phyloP scores from a whole-genome alignment of 1,140 invertebrate species.

The Capitella teleta region DNA sequence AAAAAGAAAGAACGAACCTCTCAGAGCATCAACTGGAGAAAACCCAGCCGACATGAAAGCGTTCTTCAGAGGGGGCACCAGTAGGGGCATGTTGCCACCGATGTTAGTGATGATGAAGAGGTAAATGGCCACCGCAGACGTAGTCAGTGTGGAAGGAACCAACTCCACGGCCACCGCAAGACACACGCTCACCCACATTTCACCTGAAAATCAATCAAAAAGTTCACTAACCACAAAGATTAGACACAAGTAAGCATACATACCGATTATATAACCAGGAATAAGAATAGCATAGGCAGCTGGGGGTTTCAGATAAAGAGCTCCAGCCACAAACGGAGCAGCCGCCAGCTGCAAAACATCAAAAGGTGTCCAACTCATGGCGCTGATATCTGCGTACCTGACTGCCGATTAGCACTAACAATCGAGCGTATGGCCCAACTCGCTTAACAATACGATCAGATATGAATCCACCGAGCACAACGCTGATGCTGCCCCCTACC shows the following conservation, averaged over 20 bases:
- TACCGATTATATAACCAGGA: slow-evolving; percentile 38
- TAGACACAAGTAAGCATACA: background rate
- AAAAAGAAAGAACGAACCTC: slow-evolving; percentile 20
- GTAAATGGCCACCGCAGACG: slow-evolving; percentile 32
- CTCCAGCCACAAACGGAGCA: slow-evolving; percentile 77
- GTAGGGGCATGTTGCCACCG: slow-evolving; percentile 32
- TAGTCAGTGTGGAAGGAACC: slow-evolving; percentile 25
- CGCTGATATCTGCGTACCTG: slow-evolving; percentile 38
- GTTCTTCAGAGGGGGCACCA: slow-evolving; percentile 26
- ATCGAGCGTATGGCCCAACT: slow-evolving; percentile 72
- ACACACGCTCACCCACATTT: slow-evolving; percentile 39
- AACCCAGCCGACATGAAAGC: slow-evolving; percentile 18
- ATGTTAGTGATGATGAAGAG: slow-evolving; percentile 40
- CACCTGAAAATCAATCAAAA: slow-evolving; percentile 1
- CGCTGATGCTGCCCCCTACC: slow-evolving; percentile 69
- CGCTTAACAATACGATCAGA: slow-evolving; percentile 80
- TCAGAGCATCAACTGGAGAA: slow-evolving; percentile 18
- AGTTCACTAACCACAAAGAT: background rate
- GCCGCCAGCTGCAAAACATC: slow-evolving; percentile 59
- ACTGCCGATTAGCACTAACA: slow-evolving; percentile 69
- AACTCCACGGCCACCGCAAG: slow-evolving; percentile 30
- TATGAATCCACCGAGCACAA: slow-evolving; percentile 73
- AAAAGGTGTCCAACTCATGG: background rate
- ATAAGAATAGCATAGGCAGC: slow-evolving; percentile 57
- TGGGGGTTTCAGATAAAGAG: slow-evolving; percentile 68